Base-by-base conservation (phyloP, 1,140 invertebrate genomes). In the Whitmania pigra region DNA sequence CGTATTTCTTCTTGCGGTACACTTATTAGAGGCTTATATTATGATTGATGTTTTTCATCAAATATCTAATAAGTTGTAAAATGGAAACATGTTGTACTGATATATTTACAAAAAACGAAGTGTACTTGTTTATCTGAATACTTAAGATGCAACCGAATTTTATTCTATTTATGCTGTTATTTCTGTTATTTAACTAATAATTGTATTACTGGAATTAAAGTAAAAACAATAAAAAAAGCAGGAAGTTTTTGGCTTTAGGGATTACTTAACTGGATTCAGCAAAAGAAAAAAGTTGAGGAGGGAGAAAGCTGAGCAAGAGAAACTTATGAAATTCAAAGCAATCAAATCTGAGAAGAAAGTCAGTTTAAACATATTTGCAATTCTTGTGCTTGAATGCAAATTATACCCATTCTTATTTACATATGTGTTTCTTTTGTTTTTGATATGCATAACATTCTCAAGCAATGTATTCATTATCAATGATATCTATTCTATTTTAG, bases 201-300 rank as follows among this genome's bases (percentile, higher is more conserved):
- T 18, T 0, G 11, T 63, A 13, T 4, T 11, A 63, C 22, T 13
- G 15, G 9, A 15, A 15, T 0, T 63, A 63, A 63, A 63, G 18
- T 63, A 63, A 63, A 11, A 13, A 36, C 31, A 36, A n/a, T n/a
- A n/a, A n/a, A n/a, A n/a, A n/a, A n/a, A n/a, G n/a, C n/a, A n/a
- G n/a, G n/a, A n/a, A 63, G 29, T 7, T 31, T 25, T 25, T 25
- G 22, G 5, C 18, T 63, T 63, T n/a, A 63, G 57, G 9, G 57
- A 63, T 6, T 63, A 63, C 20, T 31, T 63, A 20, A 63, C 57
- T 13, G 57, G 57, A 63, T 63, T 63, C 57, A 63, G 57, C 29
- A 63, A 63, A 63, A 22, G 57, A n/a, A 63, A 63, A 31, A 63
- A 63, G 57, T 63, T 22, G 22, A 63, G 57, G 29, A 22, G 29